These are phyloP conservation scores for Drosophila mimetica DNA, from an alignment of 2,888 invertebrate genomes.

Conservation along the genomic window DNA sequence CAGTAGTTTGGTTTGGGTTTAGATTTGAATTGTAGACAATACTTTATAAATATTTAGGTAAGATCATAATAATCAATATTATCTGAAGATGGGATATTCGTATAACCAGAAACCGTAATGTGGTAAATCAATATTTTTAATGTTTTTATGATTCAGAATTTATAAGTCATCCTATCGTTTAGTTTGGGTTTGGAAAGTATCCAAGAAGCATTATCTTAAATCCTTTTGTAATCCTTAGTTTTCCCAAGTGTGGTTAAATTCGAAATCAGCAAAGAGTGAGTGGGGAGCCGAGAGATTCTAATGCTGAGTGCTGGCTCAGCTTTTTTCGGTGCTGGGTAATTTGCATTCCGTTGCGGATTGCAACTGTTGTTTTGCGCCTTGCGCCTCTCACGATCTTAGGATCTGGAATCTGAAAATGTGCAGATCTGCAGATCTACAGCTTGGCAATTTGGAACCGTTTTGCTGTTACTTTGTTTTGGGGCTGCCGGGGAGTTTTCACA, in stretches of 20 bases:
- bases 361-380: conserved; percentile 81
- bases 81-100: too few species aligned
- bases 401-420: conserved; percentile 19
- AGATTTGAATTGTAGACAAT: too few species aligned
- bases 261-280: background rate
- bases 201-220: too few species aligned
- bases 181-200: too few species aligned
- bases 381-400: conserved; percentile 71
- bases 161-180: too few species aligned
- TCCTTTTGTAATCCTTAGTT: background rate
- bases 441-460: conserved; percentile 74
- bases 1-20: too few species aligned
- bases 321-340: conserved; percentile 59
- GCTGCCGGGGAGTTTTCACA: conserved; percentile 66
- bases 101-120: too few species aligned
- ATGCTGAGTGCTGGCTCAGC: conserved; percentile 34
- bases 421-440: conserved; percentile 11
- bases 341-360: conserved; percentile 82
- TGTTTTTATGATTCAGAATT: too few species aligned
- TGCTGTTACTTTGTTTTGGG: conserved; percentile 34
- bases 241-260: conserved; percentile 1
- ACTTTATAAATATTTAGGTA: too few species aligned
- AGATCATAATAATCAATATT: too few species aligned
- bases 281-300: conserved; percentile 30
- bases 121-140: too few species aligned